Evolutionary conservation across 2,797 vertebrate species (phyloP).

Genomic region (Antrozous pallidus): DNA sequence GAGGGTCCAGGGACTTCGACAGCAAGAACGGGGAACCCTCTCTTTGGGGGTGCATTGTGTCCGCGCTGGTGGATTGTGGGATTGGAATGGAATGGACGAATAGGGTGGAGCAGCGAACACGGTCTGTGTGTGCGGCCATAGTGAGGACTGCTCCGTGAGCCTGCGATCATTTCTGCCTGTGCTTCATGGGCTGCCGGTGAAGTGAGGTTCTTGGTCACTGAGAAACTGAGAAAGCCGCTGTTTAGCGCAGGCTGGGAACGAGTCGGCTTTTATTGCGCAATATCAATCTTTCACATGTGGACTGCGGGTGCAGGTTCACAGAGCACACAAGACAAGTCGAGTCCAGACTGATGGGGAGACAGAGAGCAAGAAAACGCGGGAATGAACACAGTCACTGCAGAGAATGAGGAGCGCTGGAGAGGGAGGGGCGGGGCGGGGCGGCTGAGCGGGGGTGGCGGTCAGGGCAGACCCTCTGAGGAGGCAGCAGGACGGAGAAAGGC

Average conservation of each 20-base stretch:
- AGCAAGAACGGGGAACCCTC: background rate
- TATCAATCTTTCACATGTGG: background rate
- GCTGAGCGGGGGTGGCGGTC: background rate
- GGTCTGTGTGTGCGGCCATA: background rate
- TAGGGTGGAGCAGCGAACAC: background rate
- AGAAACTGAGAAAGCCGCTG: background rate
- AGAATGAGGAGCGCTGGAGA: too few relatives aligned
- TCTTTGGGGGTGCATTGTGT: background rate
- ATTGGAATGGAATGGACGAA: background rate
- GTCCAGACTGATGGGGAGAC: background rate
- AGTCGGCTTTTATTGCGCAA: background rate
- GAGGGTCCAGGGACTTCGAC: background rate
- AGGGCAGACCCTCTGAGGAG: background rate
- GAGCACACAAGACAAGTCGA: background rate
- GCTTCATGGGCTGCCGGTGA: background rate
- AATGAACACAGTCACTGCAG: background rate
- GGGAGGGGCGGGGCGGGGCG: fast-evolving
- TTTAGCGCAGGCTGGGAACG: background rate
- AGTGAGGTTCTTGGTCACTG: background rate
- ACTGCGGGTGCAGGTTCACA: too few relatives aligned
- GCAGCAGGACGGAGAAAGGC: background rate
- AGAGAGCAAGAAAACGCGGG: background rate
- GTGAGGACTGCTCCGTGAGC: background rate
- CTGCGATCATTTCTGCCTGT: fast-evolving
- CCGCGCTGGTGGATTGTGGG: background rate